A percentile compares a stretch with the other conserved stretches of the same genome.
Conservation (phyloP, 2,888 invertebrate species). For the Timema cristinae region DNA sequence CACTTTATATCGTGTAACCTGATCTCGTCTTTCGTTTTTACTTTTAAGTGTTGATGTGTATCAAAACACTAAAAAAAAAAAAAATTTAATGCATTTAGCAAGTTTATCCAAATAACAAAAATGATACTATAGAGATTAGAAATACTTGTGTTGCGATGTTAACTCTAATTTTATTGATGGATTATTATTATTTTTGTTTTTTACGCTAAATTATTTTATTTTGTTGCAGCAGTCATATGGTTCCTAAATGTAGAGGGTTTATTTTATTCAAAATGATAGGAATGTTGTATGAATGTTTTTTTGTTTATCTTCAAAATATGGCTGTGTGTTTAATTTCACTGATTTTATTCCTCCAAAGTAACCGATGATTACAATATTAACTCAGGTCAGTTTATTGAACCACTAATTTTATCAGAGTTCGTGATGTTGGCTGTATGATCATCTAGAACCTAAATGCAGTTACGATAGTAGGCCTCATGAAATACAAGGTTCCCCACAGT, state of each 20-base stretch:
- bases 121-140: too few relatives aligned
- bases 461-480: too few relatives aligned
- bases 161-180: too few relatives aligned
- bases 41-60: conserved; percentile 1
- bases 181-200: conserved; percentile 24
- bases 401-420: conserved; percentile 22
- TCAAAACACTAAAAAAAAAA: conserved; percentile 11
- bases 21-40: conserved; percentile 14
- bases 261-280: conserved; percentile 1
- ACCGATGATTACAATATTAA: conserved; percentile 47
- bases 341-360: conserved; percentile 38
- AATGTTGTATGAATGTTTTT: conserved; percentile 6
- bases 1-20: conserved; percentile 78
- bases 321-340: conserved; percentile 28
- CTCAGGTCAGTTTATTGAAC: conserved; percentile 45
- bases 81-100: conserved; percentile 26
- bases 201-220: conserved; percentile 35
- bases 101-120: conserved; percentile 26
- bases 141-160: too few relatives aligned
- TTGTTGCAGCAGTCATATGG: conserved; percentile 36
- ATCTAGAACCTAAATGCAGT: too few relatives aligned
- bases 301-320: conserved; percentile 22
- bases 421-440: neutral
- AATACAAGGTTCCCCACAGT: too few relatives aligned
- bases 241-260: conserved; percentile 31